These are phyloP conservation scores for Harpalus rufipes DNA, from an alignment of 2,888 invertebrate species.

Conservation along the genomic window DNA sequence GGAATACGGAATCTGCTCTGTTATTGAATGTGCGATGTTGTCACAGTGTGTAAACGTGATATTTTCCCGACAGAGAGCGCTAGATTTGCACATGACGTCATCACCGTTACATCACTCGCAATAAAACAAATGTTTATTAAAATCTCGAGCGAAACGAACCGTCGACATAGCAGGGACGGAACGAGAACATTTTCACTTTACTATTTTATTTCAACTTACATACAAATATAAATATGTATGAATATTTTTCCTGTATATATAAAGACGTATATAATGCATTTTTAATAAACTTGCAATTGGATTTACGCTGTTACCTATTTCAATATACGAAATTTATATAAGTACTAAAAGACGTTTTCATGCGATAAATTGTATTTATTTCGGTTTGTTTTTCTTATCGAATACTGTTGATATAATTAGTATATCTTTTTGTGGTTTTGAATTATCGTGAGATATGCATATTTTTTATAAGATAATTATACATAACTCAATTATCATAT, in stretches of 20 bases:
- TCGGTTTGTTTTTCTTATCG: background rate
- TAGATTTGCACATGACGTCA: slow-evolving; percentile 47
- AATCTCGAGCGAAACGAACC: slow-evolving; percentile 8
- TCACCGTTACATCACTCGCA: slow-evolving; percentile 36
- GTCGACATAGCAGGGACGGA: background rate
- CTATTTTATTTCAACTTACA: too few species aligned
- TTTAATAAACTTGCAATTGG: too few species aligned
- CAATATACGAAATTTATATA: too few species aligned
- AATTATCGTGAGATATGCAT: background rate
- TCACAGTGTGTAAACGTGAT: background rate
- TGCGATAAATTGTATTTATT: too few species aligned
- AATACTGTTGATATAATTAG: background rate
- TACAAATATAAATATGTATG: too few species aligned
- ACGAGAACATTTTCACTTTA: background rate
- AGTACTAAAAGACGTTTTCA: too few species aligned
- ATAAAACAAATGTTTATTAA: slow-evolving; percentile 50
- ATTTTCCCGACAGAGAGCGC: background rate
- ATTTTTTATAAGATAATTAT: slow-evolving; percentile 3
- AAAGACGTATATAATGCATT: too few species aligned
- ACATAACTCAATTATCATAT: background rate
- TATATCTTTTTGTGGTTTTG: background rate
- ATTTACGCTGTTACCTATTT: too few species aligned
- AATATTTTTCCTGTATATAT: too few species aligned
- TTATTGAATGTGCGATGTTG: slow-evolving; percentile 23
- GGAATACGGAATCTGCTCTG: too few species aligned